phyloP scores from a whole-genome alignment of 92 coral and sea anemone genomes.

The Epizoanthus illoricatus region DNA sequence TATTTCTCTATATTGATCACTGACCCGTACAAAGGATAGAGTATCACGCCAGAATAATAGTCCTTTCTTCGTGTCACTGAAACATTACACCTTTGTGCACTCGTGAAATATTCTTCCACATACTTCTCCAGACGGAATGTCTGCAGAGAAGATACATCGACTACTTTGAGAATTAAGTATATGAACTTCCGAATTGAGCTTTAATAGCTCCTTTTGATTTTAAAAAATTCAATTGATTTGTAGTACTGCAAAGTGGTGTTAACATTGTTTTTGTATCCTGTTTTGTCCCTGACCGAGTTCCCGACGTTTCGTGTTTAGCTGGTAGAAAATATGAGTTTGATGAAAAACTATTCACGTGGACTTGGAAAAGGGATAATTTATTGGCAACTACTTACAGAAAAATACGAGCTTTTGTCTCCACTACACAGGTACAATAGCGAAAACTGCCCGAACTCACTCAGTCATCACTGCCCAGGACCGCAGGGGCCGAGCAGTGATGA shows the following conservation, averaged over 20 bases:
- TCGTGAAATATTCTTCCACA: slow-evolving; percentile 17
- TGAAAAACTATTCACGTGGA: too few species aligned
- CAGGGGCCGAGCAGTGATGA: too few species aligned
- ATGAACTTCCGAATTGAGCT: not conserved
- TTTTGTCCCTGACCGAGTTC: too few species aligned
- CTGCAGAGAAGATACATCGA: slow-evolving; percentile 23
- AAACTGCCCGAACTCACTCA: too few species aligned
- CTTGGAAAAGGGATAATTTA: too few species aligned
- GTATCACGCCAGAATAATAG: slow-evolving; percentile 36
- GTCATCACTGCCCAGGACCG: too few species aligned
- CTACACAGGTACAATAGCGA: too few species aligned
- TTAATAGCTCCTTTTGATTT: not conserved
- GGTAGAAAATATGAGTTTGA: too few species aligned
- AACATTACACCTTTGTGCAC: slow-evolving; percentile 30
- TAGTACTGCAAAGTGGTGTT: not conserved
- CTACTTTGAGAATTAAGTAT: not conserved
- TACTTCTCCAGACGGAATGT: slow-evolving; percentile 31
- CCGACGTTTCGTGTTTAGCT: too few species aligned
- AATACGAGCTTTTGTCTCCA: too few species aligned
- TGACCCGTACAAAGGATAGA: slow-evolving; percentile 17
- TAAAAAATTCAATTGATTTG: not conserved
- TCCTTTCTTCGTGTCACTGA: slow-evolving; percentile 22
- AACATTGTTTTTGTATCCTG: too few species aligned
- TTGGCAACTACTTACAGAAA: too few species aligned
- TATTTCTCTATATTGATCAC: not conserved